Base-by-base conservation (phyloP, 2,888 invertebrate species). In the Nomada hirtipes region DNA sequence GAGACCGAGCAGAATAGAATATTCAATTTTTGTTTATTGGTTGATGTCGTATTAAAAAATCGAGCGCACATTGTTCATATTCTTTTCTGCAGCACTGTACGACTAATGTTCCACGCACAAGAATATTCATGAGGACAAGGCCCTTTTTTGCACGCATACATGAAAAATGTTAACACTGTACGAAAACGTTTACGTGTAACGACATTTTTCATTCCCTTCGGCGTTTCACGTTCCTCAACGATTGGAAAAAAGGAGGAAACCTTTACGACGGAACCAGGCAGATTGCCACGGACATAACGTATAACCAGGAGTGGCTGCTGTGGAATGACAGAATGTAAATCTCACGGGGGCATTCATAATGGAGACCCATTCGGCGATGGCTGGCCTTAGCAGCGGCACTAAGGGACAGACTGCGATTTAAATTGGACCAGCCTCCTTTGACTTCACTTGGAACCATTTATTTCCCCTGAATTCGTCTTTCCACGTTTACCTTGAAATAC, bases 331-430 rank as follows among this genome's bases (percentile, higher is more conserved):
- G 71, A 85, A 81, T 85, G 83, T 87, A 87, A 89, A 88, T 88
- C 79, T 85, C 55, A 53, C 63, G 72, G 53, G 67, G 76, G 81
- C 63, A 89, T 89, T 89, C 75, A 82, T 85, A 89, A 87, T 79
- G 79, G 68, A 70, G 74, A 76, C 74, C 67, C 47, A 71, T 87
- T 84, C 64, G 71, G 11, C 67, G 61, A 74, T 71, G n/a, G 74
- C 53, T 65, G 81, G 78, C 60, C 55, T 60, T 76, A 63, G 74
- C 74, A 65, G 76, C 20, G 55, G 74, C 47, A 47, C 69, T 74
- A 79, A 76, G 63, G 79, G 77, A 72, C 79, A 75, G 76, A 26
- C 60, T 73, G 72, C 65, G 85, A 86, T 86, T 85, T 82, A 89
- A 86, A 89, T 89, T 84, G 79, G 82, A 77, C 64, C 60, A 68